These are phyloP conservation scores for Thyatira batis DNA, from an alignment of 2,888 invertebrate species.

Conservation along the genomic window DNA sequence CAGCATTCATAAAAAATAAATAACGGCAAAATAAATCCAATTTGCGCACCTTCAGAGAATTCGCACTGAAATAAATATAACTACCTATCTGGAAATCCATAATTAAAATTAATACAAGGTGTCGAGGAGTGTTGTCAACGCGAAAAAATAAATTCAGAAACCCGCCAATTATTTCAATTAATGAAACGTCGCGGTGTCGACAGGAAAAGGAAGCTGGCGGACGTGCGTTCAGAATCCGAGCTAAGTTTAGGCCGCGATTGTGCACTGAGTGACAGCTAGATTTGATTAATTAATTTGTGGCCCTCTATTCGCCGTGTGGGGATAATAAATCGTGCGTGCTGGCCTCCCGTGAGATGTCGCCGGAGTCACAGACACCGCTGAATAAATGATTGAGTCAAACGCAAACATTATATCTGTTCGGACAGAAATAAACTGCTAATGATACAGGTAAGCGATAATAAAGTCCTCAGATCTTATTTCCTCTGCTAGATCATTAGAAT, in stretches of 20 bases:
- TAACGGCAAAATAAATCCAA: constrained; percentile 4
- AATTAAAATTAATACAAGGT: constrained; percentile 50
- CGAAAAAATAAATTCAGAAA: constrained; percentile 64
- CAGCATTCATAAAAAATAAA: background rate
- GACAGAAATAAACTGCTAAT: constrained; percentile 77
- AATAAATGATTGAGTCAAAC: constrained; percentile 78
- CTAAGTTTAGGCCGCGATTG: constrained; percentile 71
- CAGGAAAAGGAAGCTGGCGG: constrained; percentile 75
- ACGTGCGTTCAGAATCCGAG: constrained; percentile 38
- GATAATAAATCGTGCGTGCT: constrained; percentile 77
- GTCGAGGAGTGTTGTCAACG: constrained; percentile 65
- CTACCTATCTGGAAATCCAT: constrained; percentile 20
- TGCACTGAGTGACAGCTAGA: constrained; percentile 74
- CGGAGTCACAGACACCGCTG: constrained; percentile 57
- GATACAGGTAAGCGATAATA: constrained; percentile 78
- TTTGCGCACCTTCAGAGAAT: constrained; percentile 7
- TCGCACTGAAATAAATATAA: constrained; percentile 7
- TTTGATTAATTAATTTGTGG: constrained; percentile 80
- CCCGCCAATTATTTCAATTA: constrained; percentile 80
- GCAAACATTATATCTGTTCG: constrained; percentile 69
- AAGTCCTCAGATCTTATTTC: constrained; percentile 71
- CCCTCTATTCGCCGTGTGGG: constrained; percentile 62
- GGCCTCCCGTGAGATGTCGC: constrained; percentile 80
- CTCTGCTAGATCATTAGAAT: constrained; percentile 65
- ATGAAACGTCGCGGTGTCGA: constrained; percentile 70